Base-by-base conservation (phyloP, 2,888 invertebrate genomes). In the Matsumyia berberina region DNA sequence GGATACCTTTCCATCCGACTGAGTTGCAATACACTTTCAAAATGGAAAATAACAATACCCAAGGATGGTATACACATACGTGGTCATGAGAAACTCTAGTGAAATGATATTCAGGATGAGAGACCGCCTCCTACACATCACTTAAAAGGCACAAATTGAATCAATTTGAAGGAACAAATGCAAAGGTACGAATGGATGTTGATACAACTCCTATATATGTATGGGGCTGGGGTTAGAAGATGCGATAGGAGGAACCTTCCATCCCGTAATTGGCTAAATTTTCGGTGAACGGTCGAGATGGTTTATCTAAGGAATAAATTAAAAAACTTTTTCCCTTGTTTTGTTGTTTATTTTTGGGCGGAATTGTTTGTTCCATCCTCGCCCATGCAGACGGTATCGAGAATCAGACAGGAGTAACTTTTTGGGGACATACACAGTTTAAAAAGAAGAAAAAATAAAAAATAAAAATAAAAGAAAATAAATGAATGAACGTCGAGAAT, bases 281-380 rank as follows among this genome's bases (percentile, higher is more conserved):
- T 44, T 55, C 74, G 55, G 5, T 62, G 62, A 78, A 78, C 55
- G 72, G 78, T 78, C 78, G 73, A 72, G 70, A 79, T 79, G 78
- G 49, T 79, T 79, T 72, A 73, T 66, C 78, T 77, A 73, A 69
- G 57, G 78, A 83, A 83, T 73, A 83, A 83, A 83, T 78, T 83
- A 83, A 83, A 78, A 83, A 83, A 83, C 55, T 83, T 83, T 24
- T 78, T 67, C 46, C 31, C 15, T 67, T 67, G 77, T 82, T 31
- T 70, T 77, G 46, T 77, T 82, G 64, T 83, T 78, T 83, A 73
- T 73, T 78, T 78, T 55, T 9, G 53, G 53, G 31, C 15, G 37
- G 55, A 62, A 73, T 67, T 77, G 66, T 46, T 73, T 57, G 33
- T 44, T 66, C 31, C 42, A 44, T 42, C 33, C 39, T 33, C 12